Evolutionary conservation across 2,888 invertebrate species (phyloP).

Genomic region (Suillia variegata): DNA sequence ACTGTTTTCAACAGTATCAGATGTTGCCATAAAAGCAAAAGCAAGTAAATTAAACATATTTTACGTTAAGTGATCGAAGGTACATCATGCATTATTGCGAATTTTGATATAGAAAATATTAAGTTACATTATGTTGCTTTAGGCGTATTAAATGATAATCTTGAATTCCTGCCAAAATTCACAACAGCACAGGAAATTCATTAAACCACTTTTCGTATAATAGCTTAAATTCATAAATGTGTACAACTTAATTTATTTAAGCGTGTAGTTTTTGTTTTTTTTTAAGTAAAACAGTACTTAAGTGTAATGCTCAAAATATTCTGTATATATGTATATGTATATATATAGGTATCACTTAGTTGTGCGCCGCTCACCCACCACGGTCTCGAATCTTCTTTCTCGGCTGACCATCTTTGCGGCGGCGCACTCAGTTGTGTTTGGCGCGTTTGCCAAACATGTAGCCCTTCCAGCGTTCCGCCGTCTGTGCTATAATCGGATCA

Average conservation of each 20-base stretch:
- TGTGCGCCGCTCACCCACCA: no score
- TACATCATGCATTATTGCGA: no score
- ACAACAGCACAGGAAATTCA: slow-evolving; percentile 8
- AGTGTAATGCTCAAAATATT: slow-evolving; percentile 8
- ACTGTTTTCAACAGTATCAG: no score
- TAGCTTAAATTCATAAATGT: no score
- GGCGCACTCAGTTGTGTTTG: slow-evolving; percentile 79
- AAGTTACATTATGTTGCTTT: background rate
- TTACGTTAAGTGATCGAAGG: no score
- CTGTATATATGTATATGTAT: no score
- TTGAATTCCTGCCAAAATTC: background rate
- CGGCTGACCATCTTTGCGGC: background rate
- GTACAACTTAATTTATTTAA: no score
- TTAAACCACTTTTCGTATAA: slow-evolving; percentile 6
- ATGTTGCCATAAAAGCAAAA: no score
- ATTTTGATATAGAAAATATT: background rate
- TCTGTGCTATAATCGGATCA: slow-evolving; percentile 79
- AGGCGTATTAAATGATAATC: background rate
- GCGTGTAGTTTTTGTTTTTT: no score
- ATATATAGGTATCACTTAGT: no score
- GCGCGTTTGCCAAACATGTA: slow-evolving; percentile 96
- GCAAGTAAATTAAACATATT: no score
- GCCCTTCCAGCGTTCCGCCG: slow-evolving; percentile 90
- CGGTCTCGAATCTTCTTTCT: background rate
- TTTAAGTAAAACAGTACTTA: slow-evolving; percentile 25